These are phyloP conservation scores for Psittacara wagleri DNA, from an alignment of 2,113 vertebrate genomes.

Conservation along the genomic window DNA sequence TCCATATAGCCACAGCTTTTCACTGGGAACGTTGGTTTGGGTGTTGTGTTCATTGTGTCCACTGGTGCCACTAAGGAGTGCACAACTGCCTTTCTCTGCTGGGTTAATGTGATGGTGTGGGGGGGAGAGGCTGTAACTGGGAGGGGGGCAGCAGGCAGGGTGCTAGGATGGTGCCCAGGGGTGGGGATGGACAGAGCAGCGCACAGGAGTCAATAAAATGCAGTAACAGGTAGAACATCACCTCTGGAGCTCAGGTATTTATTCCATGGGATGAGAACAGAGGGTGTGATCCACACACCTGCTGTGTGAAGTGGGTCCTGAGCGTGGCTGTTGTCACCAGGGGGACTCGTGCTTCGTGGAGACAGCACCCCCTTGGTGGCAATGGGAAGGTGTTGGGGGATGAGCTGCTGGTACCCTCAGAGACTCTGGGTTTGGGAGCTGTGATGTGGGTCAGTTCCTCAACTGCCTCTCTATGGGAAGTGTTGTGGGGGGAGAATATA, in stretches of 20 bases:
- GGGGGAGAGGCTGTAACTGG: not conserved
- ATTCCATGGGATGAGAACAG: not conserved
- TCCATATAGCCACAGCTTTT: not conserved
- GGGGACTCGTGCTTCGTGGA: not conserved
- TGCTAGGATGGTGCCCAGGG: not conserved
- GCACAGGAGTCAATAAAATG: not conserved
- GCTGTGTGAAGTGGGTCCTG: fast-evolving
- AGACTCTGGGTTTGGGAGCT: not conserved
- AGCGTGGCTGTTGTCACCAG: not conserved
- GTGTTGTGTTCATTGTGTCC: not conserved
- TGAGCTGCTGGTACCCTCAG: not conserved
- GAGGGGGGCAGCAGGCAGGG: not conserved
- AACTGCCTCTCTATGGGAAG: not conserved
- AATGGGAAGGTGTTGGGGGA: not conserved
- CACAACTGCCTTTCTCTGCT: not conserved
- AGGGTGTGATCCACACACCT: not conserved
- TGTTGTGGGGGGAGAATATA: not conserved
- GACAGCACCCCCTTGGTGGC: not conserved
- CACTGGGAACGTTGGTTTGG: not conserved
- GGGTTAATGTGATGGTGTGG: not conserved
- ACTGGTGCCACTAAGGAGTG: not conserved
- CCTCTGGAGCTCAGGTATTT: not conserved
- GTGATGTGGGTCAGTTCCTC: not conserved
- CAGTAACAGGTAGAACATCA: not conserved
- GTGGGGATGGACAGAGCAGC: not conserved